Evolutionary conservation across 2,113 vertebrate species (phyloP).

Genomic region (Ptilonorhynchus violaceus): DNA sequence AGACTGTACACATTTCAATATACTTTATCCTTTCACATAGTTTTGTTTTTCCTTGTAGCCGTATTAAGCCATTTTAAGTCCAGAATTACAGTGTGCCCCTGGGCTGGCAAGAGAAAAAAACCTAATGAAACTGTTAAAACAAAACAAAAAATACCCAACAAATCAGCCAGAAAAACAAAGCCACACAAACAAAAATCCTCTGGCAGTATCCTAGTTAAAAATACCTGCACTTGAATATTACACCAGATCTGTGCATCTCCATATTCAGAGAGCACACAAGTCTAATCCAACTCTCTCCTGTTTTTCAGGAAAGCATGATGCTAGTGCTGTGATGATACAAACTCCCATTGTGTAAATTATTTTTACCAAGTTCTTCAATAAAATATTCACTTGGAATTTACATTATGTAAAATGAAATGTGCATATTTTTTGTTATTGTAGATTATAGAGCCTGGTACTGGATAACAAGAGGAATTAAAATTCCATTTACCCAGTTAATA

Average conservation of each 20-base stretch:
- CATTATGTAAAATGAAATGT: not conserved
- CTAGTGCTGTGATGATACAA: not conserved
- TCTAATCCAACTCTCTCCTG: not conserved
- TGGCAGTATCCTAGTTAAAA: not conserved
- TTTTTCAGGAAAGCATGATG: not conserved
- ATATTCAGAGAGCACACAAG: not conserved
- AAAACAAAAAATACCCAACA: not conserved
- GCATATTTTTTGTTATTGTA: not conserved
- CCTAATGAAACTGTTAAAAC: not conserved
- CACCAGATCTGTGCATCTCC: accelerated
- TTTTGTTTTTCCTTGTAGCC: not conserved
- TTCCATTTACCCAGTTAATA: not conserved
- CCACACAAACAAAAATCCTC: not conserved
- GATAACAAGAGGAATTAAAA: not conserved
- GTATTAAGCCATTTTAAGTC: not conserved
- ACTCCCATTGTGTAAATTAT: not conserved
- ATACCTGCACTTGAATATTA: not conserved
- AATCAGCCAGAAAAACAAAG: not conserved
- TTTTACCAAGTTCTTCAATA: not conserved
- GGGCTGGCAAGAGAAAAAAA: not conserved
- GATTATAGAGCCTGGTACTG: not conserved
- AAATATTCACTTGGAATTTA: not conserved
- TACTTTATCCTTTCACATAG: not conserved
- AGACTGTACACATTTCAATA: not conserved
- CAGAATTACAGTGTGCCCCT: accelerated